phyloP scores from a whole-genome alignment of 2,888 invertebrate genomes.

The Ceramica pisi region DNA sequence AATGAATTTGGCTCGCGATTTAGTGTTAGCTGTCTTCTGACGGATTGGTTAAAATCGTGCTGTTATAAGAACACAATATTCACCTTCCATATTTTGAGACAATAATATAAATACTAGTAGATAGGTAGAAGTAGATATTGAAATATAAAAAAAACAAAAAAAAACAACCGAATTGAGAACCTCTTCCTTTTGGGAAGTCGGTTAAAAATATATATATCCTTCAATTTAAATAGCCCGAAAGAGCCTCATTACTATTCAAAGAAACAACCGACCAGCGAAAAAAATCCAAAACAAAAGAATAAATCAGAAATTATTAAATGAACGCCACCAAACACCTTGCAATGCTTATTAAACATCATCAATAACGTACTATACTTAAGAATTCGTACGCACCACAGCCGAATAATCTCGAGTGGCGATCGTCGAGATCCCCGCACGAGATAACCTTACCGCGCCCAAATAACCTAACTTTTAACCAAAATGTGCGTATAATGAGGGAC shows the following conservation, averaged over 20 bases:
- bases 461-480: conserved; percentile 87
- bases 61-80: not conserved
- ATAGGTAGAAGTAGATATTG: not conserved
- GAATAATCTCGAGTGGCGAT: conserved; percentile 83
- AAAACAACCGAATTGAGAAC: no score
- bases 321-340: conserved; percentile 64
- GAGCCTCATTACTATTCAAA: conserved; percentile 24
- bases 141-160: no score
- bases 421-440: conserved; percentile 77
- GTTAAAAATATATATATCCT: no score
- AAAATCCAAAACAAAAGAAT: conserved; percentile 34
- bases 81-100: not conserved
- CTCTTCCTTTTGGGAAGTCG: no score
- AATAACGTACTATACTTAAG: conserved; percentile 64
- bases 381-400: conserved; percentile 76
- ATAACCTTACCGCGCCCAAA: conserved; percentile 84
- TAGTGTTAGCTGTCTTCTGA: not conserved
- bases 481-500: conserved; percentile 86
- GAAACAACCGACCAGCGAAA: not conserved
- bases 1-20: not conserved
- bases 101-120: no score
- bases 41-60: not conserved
- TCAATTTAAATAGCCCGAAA: not conserved
- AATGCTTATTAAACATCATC: conserved; percentile 67
- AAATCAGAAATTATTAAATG: conserved; percentile 53